Evolutionary conservation across 2,888 invertebrate species (phyloP), one percentile per base, ranked within the genome.

Genomic region (Trichopria drosophilae): DNA sequence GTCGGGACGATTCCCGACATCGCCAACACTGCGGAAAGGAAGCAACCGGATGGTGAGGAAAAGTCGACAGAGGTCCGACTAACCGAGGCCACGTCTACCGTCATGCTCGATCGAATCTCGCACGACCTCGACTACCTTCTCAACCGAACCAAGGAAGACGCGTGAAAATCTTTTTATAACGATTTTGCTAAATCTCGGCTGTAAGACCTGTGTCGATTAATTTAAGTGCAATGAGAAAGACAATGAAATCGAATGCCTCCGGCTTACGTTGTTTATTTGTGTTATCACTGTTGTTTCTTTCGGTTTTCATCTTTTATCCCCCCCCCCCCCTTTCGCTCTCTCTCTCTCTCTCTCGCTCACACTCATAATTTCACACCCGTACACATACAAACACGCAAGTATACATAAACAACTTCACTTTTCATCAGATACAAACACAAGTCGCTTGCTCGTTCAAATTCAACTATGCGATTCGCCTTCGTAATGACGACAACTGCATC

Each of bases 61-160:
- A 26, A 26, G n/a, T 26, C 26, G 20, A 23, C 6, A 23, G 32
- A 1, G 47, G 49, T 1, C 43, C 5, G 3, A 15, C n/a, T n/a
- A 9, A 18, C 32, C 55, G 68, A 66, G 18, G 64, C 60, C 16
- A 61, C 66, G 6, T 59, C 63, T 29, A 67, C 58, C 35, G 85
- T 84, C 49, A 86, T 90, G 80, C 76, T 90, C 40, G 86, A 88
- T 76, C 84, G 88, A 69, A 91, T 91, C 66, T 86, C 88, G 1
- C 86, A 86, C 67, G 90, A 91, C 76, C 77, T 91, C 61, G 88
- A 90, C 76, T 90, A 89, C 77, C 77, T 91, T 61, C 77, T 90
- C 53, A 90, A 90, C 74, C 81, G 87, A 55, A 82, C 80, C 60
- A 65, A 65, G 20, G 50, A 54, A 24, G 50, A 54, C 18, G 32